Evolutionary conservation across 2,113 vertebrate genomes (phyloP), one percentile per base, ranked within the genome.

Genomic region (Felis chaus): DNA sequence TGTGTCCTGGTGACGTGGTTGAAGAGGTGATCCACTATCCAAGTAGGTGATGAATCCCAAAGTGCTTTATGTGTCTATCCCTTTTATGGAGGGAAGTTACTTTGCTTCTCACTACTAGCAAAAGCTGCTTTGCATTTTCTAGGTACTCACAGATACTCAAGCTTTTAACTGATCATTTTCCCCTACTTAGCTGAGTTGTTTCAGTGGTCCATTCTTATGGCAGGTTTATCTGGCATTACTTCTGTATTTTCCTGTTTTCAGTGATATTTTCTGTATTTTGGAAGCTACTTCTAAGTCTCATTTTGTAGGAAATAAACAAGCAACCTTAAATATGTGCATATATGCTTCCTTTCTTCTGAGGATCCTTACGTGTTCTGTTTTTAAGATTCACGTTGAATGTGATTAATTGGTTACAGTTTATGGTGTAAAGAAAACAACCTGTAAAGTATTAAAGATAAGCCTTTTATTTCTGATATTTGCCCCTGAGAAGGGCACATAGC

Each of bases 381-480:
- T 80, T 91, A 96, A 74, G 82, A 87, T 80, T 91, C 6, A 61
- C 57, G 18, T 53, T 66, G 63, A 89, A 21, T 80, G 6, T 41
- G 21, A 88, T 88, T 88, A 66, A 71, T 95, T 4, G 57, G 2
- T 94, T 65, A 87, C 7, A 53, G 23, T 76, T 85, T 88, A 36
- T 87, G 10, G 85, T 82, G 15, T 79, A 71, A 82, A 36, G 87
- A 27, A 82, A 71, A 69, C 13, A 33, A 27, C 71, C 15, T 84
- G 15, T 93, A 14, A 71, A 93, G 23, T 79, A 12, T 71, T 84
- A 73, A 57, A 3, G 71, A 23, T 50, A 12, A 65, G 7, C 9
- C n/a, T 83, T 90, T 91, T 61, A 31, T 81, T 91, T 96, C 85
- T 94, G 33, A 36, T 61, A 48, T 48, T 89, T 82, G 69, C 92